Conservation (phyloP, 64 coral and sea anemone species). For the Montipora capricornis region DNA sequence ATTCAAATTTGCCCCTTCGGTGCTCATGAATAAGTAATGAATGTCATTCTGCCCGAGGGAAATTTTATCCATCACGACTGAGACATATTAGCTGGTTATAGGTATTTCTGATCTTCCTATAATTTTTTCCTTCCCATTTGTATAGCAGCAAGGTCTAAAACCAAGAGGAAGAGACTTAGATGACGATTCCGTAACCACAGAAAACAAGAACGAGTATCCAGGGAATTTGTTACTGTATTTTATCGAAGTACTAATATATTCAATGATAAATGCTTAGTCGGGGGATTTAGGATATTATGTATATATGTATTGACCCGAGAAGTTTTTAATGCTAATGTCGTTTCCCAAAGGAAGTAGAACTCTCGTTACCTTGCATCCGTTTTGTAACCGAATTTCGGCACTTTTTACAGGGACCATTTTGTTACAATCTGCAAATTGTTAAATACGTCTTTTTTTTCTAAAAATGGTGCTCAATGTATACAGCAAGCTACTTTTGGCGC, state of each 20-base stretch:
- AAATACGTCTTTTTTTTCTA: neutral
- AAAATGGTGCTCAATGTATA: neutral
- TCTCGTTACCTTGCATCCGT: neutral
- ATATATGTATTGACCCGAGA: neutral
- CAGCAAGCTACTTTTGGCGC: neutral
- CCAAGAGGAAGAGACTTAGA: conserved; percentile 86
- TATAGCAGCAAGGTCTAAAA: conserved; percentile 60
- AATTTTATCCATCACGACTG: too few species aligned
- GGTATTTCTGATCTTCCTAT: neutral
- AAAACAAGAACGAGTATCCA: neutral
- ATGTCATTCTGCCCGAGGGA: too few species aligned
- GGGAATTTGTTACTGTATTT: neutral
- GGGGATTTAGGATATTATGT: neutral
- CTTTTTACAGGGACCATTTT: neutral
- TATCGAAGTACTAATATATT: conserved; percentile 37
- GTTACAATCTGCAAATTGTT: neutral
- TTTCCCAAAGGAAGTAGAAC: neutral
- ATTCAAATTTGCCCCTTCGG: too few species aligned
- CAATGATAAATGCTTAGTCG: neutral
- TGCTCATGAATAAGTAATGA: too few species aligned
- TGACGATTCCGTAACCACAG: conserved; percentile 36
- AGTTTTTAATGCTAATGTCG: neutral
- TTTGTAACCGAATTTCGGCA: neutral
- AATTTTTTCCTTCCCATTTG: neutral
- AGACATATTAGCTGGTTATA: too few species aligned